phyloP scores from a whole-genome alignment of 2,888 invertebrate species.

The Anodontia alba region DNA sequence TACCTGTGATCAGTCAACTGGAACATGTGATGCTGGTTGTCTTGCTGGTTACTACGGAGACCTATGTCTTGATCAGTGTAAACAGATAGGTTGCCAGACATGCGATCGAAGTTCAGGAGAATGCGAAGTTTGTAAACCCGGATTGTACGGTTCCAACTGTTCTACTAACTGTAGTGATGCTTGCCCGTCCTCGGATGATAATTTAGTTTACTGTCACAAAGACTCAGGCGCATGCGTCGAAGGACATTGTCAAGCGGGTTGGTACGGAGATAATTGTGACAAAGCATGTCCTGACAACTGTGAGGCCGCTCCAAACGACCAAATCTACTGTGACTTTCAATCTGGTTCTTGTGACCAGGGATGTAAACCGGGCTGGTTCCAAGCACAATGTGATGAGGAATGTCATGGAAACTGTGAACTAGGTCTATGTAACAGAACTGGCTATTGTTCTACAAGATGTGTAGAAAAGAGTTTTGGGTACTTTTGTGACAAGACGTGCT shows the following conservation, averaged over 20 bases:
- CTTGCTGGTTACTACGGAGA: conserved; percentile 35
- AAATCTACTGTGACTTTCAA: conserved; percentile 24
- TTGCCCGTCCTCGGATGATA: conserved; percentile 28
- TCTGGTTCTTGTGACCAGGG: conserved; percentile 34
- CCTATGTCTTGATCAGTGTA: conserved; percentile 38
- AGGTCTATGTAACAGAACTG: conserved; percentile 25
- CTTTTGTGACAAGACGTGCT: conserved; percentile 28
- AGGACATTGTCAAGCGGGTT: conserved; percentile 32
- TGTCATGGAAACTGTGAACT: conserved; percentile 38
- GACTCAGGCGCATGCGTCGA: conserved; percentile 28
- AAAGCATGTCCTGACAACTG: conserved; percentile 34
- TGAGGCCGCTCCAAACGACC: background rate
- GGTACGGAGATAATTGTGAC: conserved; percentile 30
- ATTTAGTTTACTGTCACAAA: conserved; percentile 34
- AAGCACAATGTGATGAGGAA: conserved; percentile 16
- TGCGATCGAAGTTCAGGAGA: conserved; percentile 33
- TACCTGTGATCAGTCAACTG: conserved; percentile 37
- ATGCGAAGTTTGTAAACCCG: conserved; percentile 37
- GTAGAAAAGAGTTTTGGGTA: conserved; percentile 30
- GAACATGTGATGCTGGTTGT: conserved; percentile 38
- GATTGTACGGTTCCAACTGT: conserved; percentile 35
- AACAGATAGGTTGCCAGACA: conserved; percentile 30
- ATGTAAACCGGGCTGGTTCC: conserved; percentile 40
- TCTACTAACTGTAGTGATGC: conserved; percentile 31
- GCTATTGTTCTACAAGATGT: conserved; percentile 35